Percentiles rank a stretch among this genome's conserved stretches.
Evolutionary conservation across 2,113 vertebrate genomes (phyloP).

Genomic region (Gila orcuttii): DNA sequence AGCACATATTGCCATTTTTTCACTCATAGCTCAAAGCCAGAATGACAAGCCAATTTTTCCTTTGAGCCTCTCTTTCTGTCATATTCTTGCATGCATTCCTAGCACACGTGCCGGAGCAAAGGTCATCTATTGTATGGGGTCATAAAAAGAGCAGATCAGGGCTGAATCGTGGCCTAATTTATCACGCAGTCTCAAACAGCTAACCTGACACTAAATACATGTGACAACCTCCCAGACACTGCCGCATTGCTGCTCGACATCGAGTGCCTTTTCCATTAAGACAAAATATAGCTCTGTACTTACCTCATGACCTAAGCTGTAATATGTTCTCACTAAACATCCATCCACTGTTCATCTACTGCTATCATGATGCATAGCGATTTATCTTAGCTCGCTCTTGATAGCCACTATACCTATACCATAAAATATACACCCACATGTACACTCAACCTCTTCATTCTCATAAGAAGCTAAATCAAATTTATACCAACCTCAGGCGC

Average conservation of each 20-base stretch:
- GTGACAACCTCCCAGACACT: slow-evolving; percentile 19
- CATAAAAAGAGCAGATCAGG: slow-evolving; percentile 12
- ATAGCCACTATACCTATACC: neutral
- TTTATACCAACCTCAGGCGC: neutral
- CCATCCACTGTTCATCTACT: slow-evolving; percentile 3
- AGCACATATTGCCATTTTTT: neutral
- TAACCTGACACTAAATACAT: slow-evolving; percentile 28
- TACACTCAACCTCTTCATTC: slow-evolving; percentile 5
- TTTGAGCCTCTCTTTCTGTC: slow-evolving; percentile 5
- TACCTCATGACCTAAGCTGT: slow-evolving; percentile 17
- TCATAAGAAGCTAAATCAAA: slow-evolving; percentile 26
- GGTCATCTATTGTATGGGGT: slow-evolving; percentile 11
- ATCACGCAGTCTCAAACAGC: neutral
- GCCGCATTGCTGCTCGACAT: neutral
- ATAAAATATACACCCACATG: slow-evolving; percentile 13
- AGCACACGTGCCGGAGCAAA: neutral
- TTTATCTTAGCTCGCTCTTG: slow-evolving; percentile 17
- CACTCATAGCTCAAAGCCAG: neutral
- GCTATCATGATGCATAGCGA: neutral
- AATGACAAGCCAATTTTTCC: neutral
- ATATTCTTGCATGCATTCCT: neutral
- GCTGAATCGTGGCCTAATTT: neutral
- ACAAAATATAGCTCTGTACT: slow-evolving; percentile 39
- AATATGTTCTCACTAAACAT: slow-evolving; percentile 33
- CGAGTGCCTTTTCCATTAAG: slow-evolving; percentile 22